Base-by-base conservation (phyloP, 1,140 invertebrate species). In the Hestina assimilis region DNA sequence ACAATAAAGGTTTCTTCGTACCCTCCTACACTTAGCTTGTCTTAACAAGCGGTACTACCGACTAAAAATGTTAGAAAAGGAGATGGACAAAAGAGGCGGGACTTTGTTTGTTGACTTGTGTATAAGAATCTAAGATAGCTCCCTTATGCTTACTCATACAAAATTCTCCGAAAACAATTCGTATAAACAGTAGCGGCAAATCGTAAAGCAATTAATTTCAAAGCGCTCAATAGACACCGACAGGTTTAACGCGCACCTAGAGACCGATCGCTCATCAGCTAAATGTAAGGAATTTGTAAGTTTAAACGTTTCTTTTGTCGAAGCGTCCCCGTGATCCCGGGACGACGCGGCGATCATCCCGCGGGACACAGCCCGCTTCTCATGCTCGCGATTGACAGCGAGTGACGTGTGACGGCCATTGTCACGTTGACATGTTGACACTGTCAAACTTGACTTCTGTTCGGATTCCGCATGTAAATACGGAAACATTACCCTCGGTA, bases 391-490 rank as follows among this genome's bases (percentile, higher is more conserved):
- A 80, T 82, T 87, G 84, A 87, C 84, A 85, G 79, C 70, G 28
- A 71, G 52, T 79, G 84, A 86, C 83, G 63, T 79, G 73, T 86
- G 83, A 87, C 79, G 79, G 60, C 76, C 73, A 86, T 87, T 87
- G 84, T 87, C 71, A 73, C 41, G 55, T 21, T 80, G 82, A 87
- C 76, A 87, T 83, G 84, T 84, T 87, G 84, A 87, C 84, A 84
- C 66, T 82, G 81, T 76, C 80, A 75, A 77, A 85, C 79, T 87
- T 85, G 81, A 87, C 84, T 87, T 77, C 84, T 85, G 82, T 86
- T 75, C 74, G 79, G 75, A 82, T 85, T 85, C 78, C 79, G 72
- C 82, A 82, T 85, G 83, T 81, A 83, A 86, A 87, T 83, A 84
- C 79, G 83, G 81, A 84, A 87, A 86, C 63, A 80, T 79, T 74